Conservation (phyloP, 2,113 vertebrate genomes). For the Chaenocephalus aceratus region DNA sequence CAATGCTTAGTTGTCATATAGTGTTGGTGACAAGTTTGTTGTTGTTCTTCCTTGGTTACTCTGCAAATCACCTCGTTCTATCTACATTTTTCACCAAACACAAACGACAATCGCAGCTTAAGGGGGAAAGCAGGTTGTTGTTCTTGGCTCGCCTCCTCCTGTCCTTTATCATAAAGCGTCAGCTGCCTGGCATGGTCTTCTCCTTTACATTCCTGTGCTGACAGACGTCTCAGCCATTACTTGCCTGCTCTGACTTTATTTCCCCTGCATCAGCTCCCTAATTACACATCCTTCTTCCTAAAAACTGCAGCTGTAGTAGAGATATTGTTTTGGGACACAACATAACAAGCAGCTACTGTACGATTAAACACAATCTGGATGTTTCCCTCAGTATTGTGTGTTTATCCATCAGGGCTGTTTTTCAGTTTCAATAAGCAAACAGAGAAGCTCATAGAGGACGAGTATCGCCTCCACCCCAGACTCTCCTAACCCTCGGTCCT, state of each 20-base stretch:
- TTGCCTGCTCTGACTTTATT: constrained; percentile 52
- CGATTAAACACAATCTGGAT: constrained; percentile 42
- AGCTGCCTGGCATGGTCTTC: constrained; percentile 68
- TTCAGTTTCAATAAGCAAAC: constrained; percentile 17
- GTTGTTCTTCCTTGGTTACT: constrained; percentile 24
- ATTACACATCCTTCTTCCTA: constrained; percentile 45
- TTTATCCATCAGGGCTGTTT: constrained; percentile 47
- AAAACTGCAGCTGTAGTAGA: constrained; percentile 1
- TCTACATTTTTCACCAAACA: constrained; percentile 31
- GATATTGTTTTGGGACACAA: constrained; percentile 33
- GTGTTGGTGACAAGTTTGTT: constrained; percentile 17
- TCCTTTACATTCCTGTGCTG: constrained; percentile 59
- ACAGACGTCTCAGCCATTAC: constrained; percentile 62
- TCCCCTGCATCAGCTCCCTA: constrained; percentile 27
- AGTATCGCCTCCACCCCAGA: constrained; percentile 27
- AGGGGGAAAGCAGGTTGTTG: constrained; percentile 58
- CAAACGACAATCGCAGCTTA: constrained; percentile 57
- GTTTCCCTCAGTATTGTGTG: background rate
- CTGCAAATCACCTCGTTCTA: constrained; percentile 25
- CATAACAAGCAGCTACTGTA: constrained; percentile 29
- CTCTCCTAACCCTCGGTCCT: constrained; percentile 25
- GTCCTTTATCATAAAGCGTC: constrained; percentile 69
- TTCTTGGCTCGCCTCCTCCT: constrained; percentile 54
- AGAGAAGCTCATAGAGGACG: constrained; percentile 25
- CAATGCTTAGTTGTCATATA: constrained; percentile 17